Evolutionary conservation across 2,113 vertebrate genomes (phyloP).

Genomic region (Hirundichthys speculiger): DNA sequence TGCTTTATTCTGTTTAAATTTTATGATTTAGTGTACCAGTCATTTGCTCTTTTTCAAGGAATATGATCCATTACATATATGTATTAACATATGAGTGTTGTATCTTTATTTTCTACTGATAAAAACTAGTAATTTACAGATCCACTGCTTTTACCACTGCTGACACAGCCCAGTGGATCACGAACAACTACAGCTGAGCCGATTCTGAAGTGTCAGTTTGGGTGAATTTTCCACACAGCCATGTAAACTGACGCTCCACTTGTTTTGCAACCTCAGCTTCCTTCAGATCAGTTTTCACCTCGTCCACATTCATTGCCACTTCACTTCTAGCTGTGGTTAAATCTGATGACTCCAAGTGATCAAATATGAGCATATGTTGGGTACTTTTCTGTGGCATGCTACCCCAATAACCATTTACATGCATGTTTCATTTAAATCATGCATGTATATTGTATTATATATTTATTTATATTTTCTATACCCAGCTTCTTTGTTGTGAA

Average conservation of each 20-base stretch:
- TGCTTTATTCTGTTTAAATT: too few species aligned
- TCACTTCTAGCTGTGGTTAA: neutral
- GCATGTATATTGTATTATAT: neutral
- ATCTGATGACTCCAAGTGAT: neutral
- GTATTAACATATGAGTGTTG: too few species aligned
- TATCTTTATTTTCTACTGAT: neutral
- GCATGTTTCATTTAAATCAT: too few species aligned
- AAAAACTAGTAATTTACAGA: neutral
- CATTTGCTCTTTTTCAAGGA: too few species aligned
- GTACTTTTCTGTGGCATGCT: too few species aligned
- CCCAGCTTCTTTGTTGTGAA: neutral
- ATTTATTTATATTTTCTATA: neutral
- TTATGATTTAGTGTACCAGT: too few species aligned
- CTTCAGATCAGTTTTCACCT: slow-evolving; percentile 1
- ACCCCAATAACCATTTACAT: too few species aligned
- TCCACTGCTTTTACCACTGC: neutral
- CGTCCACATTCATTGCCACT: neutral
- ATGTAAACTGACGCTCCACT: slow-evolving; percentile 6
- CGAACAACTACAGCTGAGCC: neutral
- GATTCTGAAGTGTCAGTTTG: slow-evolving; percentile 3
- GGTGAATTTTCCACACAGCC: slow-evolving; percentile 9
- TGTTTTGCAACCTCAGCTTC: neutral
- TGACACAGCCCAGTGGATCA: slow-evolving; percentile 5
- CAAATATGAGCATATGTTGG: too few species aligned
- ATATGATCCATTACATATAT: too few species aligned